phyloP scores from a whole-genome alignment of 53 echinoderm and acorn worm species.

The Temnopleurus reevesii region DNA sequence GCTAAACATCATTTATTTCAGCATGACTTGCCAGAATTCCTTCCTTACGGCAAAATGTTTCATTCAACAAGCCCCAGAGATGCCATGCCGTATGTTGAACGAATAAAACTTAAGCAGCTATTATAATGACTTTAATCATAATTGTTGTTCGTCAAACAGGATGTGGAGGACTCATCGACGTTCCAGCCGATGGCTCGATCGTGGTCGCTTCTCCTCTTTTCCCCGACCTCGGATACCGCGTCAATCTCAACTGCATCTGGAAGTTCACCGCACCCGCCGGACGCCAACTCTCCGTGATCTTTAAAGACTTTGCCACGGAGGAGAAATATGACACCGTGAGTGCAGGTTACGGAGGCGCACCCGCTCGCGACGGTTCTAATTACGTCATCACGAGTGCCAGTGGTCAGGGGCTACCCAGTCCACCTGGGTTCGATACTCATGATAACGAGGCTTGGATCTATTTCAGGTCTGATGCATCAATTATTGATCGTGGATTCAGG shows the following conservation, averaged over 20 bases:
- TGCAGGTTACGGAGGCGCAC: constrained; percentile 71
- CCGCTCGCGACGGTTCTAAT: constrained; percentile 79
- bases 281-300: constrained; percentile 70
- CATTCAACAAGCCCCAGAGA: no score
- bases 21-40: no score
- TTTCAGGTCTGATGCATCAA: constrained; percentile 74
- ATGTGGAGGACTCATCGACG: constrained; percentile 71
- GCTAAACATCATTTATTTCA: no score
- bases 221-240: constrained; percentile 78
- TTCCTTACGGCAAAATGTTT: no score
- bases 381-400: constrained; percentile 77
- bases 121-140: no score
- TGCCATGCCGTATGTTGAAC: no score
- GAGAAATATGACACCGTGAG: constrained; percentile 72
- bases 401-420: constrained; percentile 70
- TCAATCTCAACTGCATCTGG: constrained; percentile 85
- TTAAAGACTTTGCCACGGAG: constrained; percentile 84
- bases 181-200: constrained; percentile 72
- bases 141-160: constrained; percentile 35
- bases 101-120: no score
- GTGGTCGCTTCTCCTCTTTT: constrained; percentile 81
- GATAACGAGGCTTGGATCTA: constrained; percentile 73
- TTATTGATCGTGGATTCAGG: constrained; percentile 86
- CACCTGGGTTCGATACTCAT: constrained; percentile 64
- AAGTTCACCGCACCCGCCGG: constrained; percentile 68